Base-by-base conservation (phyloP, 2,888 invertebrate genomes). In the Eueremaeus valkanovi region DNA sequence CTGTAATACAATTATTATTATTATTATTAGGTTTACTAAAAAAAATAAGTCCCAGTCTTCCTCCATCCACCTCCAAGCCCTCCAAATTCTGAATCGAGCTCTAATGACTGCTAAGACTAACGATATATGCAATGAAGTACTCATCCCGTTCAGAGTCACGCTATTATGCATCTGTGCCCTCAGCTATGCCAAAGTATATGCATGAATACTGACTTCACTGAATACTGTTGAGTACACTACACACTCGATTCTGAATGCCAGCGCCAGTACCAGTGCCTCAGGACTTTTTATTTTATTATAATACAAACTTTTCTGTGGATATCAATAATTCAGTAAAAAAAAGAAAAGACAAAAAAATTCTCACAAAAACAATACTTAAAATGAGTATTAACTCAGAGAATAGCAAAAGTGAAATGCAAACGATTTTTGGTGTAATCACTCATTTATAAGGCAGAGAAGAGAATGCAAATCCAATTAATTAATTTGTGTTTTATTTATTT, bases 101-200 rank as follows among this genome's bases (percentile, higher is more conserved):
- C 33, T 63, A 63, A 63, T 63, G 63, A 63, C 33, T 29, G 16
- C 33, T 13, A 63, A 63, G 63, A 63, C 31, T 63, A 63, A 63
- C 63, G 63, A 63, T 63, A 63, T 63, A 63, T 63, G 29, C 63
- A 31, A 63, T 29, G 31, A 18, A 63, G 33, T 18, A 63, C 63
- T 63, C 31, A 63, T 63, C 63, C 63, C 63, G 18, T 31, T 33
- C 11, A 63, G 33, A 63, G 63, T 63, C 63, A 63, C 63, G 63
- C 63, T 63, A 63, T 63, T 63, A 63, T 63, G 29, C 63, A 63
- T 63, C 33, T 55, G 55, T 55, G 63, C 63, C 63, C 11, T 18
- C 9, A 63, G 33, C 58, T 5, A 58, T 58, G 29, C 24, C n/a
- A 31, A 6, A 29, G 6, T 29, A 63, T 16, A 63, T 63, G 31